Evolutionary conservation across 2,797 vertebrate genomes (phyloP).

Genomic region (Cuculus canorus): DNA sequence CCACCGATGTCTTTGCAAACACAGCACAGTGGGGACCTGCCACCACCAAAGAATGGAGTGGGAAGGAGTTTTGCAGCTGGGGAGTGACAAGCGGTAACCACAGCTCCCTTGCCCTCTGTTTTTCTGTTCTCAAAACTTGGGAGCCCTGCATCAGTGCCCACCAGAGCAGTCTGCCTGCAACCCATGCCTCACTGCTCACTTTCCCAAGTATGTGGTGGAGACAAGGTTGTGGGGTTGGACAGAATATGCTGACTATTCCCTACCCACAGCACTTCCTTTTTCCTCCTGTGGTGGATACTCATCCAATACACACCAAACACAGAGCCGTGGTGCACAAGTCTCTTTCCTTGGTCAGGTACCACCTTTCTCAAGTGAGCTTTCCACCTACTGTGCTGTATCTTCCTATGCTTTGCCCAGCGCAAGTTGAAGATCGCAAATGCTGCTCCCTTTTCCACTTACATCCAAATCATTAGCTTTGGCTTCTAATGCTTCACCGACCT

Average conservation of each 20-base stretch:
- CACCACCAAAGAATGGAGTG: neutral
- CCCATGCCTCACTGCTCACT: too few relatives aligned
- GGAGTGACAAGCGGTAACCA: neutral
- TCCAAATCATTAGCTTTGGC: neutral
- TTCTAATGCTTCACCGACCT: neutral
- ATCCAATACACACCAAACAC: neutral
- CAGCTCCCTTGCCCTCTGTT: accelerated
- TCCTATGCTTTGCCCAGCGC: neutral
- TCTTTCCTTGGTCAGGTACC: neutral
- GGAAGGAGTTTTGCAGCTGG: neutral
- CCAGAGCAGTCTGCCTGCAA: too few relatives aligned
- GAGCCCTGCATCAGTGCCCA: accelerated
- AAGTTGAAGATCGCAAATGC: neutral
- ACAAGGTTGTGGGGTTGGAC: neutral
- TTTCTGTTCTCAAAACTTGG: neutral
- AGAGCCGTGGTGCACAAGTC: accelerated
- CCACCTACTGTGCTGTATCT: neutral
- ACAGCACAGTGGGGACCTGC: accelerated
- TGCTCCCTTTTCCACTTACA: neutral
- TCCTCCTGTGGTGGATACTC: neutral
- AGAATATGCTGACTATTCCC: neutral
- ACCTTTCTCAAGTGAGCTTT: neutral
- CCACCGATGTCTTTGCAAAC: neutral
- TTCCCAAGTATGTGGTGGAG: neutral
- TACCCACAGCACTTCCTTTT: neutral